A percentile compares a stretch with the other conserved stretches of the same genome.
These are phyloP conservation scores for Turnix velox DNA, from an alignment of 2,113 vertebrate genomes.

Conservation along the genomic window DNA sequence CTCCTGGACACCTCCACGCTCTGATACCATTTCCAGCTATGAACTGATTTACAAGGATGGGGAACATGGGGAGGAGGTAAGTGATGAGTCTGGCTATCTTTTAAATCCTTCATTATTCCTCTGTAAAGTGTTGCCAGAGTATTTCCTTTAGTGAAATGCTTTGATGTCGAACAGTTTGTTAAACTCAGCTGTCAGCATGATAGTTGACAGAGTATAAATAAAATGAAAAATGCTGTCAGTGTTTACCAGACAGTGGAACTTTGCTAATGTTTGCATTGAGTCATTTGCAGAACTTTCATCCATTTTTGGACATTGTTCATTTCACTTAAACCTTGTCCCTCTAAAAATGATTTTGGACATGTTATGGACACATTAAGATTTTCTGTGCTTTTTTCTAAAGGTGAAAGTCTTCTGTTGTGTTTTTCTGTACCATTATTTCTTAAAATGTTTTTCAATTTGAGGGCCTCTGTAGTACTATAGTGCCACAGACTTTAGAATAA, in stretches of 20 bases:
- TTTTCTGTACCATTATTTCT: neutral
- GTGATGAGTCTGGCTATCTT: neutral
- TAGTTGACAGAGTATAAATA: neutral
- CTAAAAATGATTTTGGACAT: neutral
- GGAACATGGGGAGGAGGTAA: constrained; percentile 93
- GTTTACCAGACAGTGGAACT: neutral
- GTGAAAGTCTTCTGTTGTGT: neutral
- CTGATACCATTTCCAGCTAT: constrained; percentile 92
- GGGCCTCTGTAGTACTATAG: neutral
- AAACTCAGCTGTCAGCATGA: neutral
- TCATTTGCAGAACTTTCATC: neutral
- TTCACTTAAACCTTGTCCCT: neutral
- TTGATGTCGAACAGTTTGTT: neutral
- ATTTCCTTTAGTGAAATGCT: neutral
- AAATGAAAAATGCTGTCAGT: neutral
- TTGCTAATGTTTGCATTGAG: accelerated
- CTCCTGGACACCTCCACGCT: constrained; percentile 92
- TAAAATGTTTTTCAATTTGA: neutral
- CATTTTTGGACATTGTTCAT: neutral
- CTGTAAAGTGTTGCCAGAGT: neutral
- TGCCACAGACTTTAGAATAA: neutral
- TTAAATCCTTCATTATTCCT: neutral
- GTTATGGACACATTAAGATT: neutral
- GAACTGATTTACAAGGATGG: constrained; percentile 94
- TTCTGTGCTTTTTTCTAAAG: neutral